A percentile compares a stretch with the other conserved stretches of the same genome.
These are phyloP conservation scores for Gasteruption jaculator DNA, from an alignment of 2,888 invertebrate species.

Conservation along the genomic window DNA sequence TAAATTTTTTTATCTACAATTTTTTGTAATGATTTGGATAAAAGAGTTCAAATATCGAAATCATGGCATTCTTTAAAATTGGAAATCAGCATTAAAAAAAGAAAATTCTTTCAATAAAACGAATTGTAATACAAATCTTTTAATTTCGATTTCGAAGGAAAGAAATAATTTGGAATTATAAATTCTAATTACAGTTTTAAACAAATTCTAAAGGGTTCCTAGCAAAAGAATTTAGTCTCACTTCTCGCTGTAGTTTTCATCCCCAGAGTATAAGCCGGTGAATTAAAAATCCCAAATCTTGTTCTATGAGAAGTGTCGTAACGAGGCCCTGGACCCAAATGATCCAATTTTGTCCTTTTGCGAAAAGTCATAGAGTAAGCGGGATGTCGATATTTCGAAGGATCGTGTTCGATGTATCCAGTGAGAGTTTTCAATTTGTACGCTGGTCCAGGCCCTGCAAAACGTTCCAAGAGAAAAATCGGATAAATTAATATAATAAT, in stretches of 20 bases:
- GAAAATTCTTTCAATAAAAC: too few species aligned
- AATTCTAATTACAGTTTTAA: background rate
- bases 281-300: constrained; percentile 48
- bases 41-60: too few species aligned
- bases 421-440: constrained; percentile 62
- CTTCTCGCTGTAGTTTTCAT: constrained; percentile 37
- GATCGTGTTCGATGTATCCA: constrained; percentile 62
- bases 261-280: constrained; percentile 58
- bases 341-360: constrained; percentile 23
- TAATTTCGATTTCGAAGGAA: too few species aligned
- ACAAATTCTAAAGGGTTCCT: too few species aligned
- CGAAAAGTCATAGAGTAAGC: constrained; percentile 61
- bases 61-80: too few species aligned
- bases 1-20: too few species aligned
- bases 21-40: too few species aligned
- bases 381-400: constrained; percentile 60
- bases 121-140: too few species aligned
- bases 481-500: too few species aligned
- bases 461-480: too few species aligned
- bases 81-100: too few species aligned
- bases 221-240: too few species aligned
- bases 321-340: constrained; percentile 50
- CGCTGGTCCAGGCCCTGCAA: constrained; percentile 65
- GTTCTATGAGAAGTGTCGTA: constrained; percentile 56
- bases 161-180: background rate